Conservation (phyloP, 2,113 vertebrate genomes). For the Neogale vison region DNA sequence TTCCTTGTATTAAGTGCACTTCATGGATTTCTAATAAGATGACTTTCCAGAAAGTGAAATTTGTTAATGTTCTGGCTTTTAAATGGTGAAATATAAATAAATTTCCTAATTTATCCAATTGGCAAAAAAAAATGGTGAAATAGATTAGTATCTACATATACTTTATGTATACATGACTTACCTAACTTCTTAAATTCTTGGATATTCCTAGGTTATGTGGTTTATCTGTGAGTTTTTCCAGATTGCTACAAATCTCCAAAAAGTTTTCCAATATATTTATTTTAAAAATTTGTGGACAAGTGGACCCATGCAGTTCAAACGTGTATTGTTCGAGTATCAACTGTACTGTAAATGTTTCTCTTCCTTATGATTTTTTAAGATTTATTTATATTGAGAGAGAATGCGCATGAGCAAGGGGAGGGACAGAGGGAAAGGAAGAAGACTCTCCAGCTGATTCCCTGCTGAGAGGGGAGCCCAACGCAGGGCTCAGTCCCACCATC, state of each 20-base stretch:
- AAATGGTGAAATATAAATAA: conserved; percentile 83
- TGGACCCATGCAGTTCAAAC: neutral
- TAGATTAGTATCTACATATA: neutral
- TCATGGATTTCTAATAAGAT: conserved; percentile 80
- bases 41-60: conserved; percentile 74
- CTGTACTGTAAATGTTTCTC: neutral
- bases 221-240: neutral
- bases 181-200: neutral
- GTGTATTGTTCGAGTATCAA: neutral
- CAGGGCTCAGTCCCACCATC: neutral
- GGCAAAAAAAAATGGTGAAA: neutral
- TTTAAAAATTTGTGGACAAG: neutral
- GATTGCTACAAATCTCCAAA: neutral
- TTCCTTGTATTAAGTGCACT: conserved; percentile 85
- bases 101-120: conserved; percentile 84
- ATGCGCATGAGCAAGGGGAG: neutral
- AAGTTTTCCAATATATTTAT: neutral
- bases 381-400: neutral
- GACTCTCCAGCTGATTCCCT: neutral
- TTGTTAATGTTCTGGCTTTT: conserved; percentile 82
- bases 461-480: neutral
- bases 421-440: neutral
- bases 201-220: neutral
- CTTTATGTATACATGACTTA: neutral
- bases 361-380: neutral